Conservation (phyloP, 2,113 vertebrate genomes). For the Cebus imitator region DNA sequence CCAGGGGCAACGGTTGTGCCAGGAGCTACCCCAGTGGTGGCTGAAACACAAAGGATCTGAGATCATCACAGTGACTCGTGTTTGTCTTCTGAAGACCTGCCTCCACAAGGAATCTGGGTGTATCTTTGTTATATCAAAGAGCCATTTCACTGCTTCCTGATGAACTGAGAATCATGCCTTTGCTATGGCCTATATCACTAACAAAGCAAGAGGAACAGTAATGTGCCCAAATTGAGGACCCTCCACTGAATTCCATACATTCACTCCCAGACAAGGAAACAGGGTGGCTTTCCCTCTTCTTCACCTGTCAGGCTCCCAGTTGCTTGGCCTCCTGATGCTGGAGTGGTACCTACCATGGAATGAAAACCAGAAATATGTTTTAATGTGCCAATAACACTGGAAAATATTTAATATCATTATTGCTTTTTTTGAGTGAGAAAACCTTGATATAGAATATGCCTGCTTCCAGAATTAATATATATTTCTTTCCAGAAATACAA, state of each 20-base stretch:
- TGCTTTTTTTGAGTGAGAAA: not conserved
- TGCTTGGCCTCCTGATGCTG: not conserved
- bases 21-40: not conserved
- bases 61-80: not conserved
- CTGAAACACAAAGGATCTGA: not conserved
- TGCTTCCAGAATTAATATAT: not conserved
- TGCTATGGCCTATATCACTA: not conserved
- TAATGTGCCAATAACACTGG: not conserved
- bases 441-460: not conserved
- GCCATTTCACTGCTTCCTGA: not conserved
- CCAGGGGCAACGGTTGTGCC: not conserved
- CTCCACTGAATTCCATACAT: too few species aligned
- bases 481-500: not conserved
- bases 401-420: not conserved
- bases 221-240: not conserved
- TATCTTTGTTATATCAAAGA: not conserved
- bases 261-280: not conserved
- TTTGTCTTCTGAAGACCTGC: not conserved
- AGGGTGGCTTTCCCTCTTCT: not conserved
- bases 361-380: not conserved
- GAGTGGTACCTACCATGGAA: not conserved
- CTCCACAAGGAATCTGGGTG: not conserved
- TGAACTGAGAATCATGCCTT: not conserved
- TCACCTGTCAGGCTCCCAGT: slow-evolving; percentile 14
- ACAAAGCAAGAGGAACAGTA: not conserved